Base-by-base conservation (phyloP, 2,888 invertebrate genomes). In the Pterostichus niger region DNA sequence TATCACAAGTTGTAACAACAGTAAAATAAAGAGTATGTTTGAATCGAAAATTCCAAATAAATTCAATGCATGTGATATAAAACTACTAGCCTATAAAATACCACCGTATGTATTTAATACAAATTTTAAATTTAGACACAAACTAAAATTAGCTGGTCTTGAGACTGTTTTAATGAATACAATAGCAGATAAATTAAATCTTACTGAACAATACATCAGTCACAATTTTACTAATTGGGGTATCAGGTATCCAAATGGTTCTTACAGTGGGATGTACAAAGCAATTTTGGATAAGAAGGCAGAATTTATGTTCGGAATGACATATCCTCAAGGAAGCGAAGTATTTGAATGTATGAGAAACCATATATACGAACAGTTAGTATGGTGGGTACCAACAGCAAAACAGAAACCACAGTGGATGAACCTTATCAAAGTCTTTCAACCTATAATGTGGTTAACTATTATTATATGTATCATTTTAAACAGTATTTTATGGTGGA, bases 141-240 rank as follows among this genome's bases (percentile, higher is more conserved):
- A 52, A 10, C 6, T 33, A 31, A 78, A 15, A 6, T 71, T 84
- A 59, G 52, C 33, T 35, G 80, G 80, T 5, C 6, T 80, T 33
- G 80, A 80, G 54, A 40, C 52, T 13, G 68, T 33, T 33, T 15
- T 80, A 71, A 68, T 80, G 71, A 33, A 80, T 24, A 54, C 54
- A 13, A 68, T 80, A 52, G 49, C 71, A 17, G 52, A 79, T 11
- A 73, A 75, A 75, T 24, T 82, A 44, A 82, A 82, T 40, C 35
- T 75, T n/a, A 56, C 54, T n/a, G 61, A 75, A 13, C n/a, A 35
- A 17, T 56, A 73, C 73, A n/a, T 56, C 17, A 7, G 17, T 40
- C 54, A 73, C 10, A 56, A 59, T 54, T 75, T 33, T 44, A 44
- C 73, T 11, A 11, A 6, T 54, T 85, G 85, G 85, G 85, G 84